Conservation (phyloP, 2,113 vertebrate genomes). For the Lagenorhynchus albirostris region DNA sequence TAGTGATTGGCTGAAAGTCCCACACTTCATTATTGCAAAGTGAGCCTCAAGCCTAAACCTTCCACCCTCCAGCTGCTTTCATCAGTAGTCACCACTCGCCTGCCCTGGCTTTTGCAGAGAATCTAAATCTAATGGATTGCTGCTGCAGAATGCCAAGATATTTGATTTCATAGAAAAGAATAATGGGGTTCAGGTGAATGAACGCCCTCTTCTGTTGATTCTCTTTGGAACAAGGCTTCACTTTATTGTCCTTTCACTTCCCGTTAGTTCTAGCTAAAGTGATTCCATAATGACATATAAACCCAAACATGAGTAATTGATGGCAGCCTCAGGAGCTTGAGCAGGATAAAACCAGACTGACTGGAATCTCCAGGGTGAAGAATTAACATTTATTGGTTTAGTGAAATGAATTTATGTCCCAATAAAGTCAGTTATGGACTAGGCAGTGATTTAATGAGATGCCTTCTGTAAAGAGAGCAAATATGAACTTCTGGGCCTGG, state of each 20-base stretch:
- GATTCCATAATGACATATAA: slow-evolving; percentile 76
- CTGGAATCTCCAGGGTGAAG: slow-evolving; percentile 79
- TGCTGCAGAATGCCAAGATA: slow-evolving; percentile 59
- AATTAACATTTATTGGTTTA: slow-evolving; percentile 81
- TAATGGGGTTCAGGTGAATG: slow-evolving; percentile 61
- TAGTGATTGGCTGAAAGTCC: slow-evolving; percentile 21
- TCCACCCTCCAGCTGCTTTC: slow-evolving; percentile 15
- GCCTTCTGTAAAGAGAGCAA: slow-evolving; percentile 68
- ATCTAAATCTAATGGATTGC: slow-evolving; percentile 72
- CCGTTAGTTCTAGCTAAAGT: slow-evolving; percentile 75
- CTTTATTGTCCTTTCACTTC: slow-evolving; percentile 77
- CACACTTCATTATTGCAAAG: background rate
- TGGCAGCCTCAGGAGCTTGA: slow-evolving; percentile 73
- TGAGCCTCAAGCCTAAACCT: background rate
- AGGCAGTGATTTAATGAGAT: slow-evolving; percentile 81
- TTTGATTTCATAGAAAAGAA: slow-evolving; percentile 73
- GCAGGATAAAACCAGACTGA: slow-evolving; percentile 75
- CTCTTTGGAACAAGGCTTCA: slow-evolving; percentile 68
- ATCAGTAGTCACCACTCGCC: slow-evolving; percentile 4
- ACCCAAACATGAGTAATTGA: slow-evolving; percentile 78
- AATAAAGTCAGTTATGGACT: slow-evolving; percentile 74
- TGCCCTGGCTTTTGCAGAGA: slow-evolving; percentile 8
- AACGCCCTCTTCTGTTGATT: slow-evolving; percentile 60
- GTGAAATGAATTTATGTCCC: slow-evolving; percentile 80
- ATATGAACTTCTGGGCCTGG: slow-evolving; percentile 63